Conservation (phyloP, 2,797 vertebrate genomes). For the Halcyon chelicuti region DNA sequence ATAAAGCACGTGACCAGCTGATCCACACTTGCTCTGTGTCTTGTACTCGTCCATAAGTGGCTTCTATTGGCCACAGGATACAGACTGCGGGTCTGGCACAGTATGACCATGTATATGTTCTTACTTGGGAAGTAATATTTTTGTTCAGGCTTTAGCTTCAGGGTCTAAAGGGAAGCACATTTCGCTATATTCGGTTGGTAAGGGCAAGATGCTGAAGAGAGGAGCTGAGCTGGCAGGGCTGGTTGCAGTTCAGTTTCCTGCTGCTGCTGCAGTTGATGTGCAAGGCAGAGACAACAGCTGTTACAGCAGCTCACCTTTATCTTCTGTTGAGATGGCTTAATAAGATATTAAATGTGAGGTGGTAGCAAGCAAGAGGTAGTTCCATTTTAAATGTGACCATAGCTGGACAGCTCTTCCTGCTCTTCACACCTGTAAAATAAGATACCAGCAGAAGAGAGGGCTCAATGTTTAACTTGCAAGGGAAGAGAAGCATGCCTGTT, state of each 20-base stretch:
- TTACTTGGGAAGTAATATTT: neutral
- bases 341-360: neutral
- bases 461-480: neutral
- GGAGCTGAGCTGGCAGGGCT: accelerated
- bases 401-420: neutral
- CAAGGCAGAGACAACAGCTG: neutral
- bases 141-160: neutral
- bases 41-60: accelerated
- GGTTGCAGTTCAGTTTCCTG: neutral
- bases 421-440: neutral
- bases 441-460: neutral
- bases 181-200: accelerated
- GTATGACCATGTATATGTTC: accelerated
- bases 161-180: neutral
- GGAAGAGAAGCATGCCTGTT: neutral
- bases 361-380: neutral
- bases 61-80: neutral
- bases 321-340: neutral
- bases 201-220: neutral
- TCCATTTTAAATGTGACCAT: neutral
- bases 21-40: neutral
- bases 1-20: accelerated
- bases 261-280: accelerated
- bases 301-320: neutral
- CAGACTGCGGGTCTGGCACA: neutral